Evolutionary conservation across 2,113 vertebrate species (phyloP).

Genomic region (Lonchura striata): DNA sequence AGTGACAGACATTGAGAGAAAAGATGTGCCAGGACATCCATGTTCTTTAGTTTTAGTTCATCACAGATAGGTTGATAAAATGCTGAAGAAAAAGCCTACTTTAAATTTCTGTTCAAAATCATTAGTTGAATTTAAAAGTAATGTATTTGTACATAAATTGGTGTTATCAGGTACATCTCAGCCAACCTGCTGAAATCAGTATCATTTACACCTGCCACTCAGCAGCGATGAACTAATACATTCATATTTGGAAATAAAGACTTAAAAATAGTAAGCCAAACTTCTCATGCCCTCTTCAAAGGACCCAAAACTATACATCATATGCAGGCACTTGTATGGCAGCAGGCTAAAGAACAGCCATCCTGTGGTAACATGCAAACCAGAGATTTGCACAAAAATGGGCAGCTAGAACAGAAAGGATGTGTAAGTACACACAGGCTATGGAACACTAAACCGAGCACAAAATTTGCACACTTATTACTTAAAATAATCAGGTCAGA

Average conservation of each 20-base stretch:
- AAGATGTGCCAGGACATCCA: background rate
- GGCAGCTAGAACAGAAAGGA: background rate
- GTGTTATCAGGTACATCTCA: background rate
- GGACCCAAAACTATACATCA: background rate
- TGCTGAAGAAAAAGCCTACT: background rate
- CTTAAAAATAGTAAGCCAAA: background rate
- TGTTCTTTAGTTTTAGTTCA: background rate
- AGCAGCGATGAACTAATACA: background rate
- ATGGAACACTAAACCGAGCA: background rate
- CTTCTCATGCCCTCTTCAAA: background rate
- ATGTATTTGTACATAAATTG: background rate
- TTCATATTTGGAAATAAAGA: background rate
- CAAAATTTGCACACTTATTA: background rate
- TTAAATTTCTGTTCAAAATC: background rate
- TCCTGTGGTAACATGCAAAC: background rate
- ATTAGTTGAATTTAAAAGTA: rapidly evolving
- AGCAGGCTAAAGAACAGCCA: background rate
- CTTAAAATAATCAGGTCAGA: background rate
- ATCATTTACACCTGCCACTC: background rate
- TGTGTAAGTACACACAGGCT: background rate
- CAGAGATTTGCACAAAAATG: background rate
- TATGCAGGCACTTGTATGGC: rapidly evolving
- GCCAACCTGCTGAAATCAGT: background rate
- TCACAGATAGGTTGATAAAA: background rate
- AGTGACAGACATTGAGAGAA: background rate